Evolutionary conservation across 2,797 vertebrate genomes (phyloP).

Genomic region (Hypotaenidia philippensis): DNA sequence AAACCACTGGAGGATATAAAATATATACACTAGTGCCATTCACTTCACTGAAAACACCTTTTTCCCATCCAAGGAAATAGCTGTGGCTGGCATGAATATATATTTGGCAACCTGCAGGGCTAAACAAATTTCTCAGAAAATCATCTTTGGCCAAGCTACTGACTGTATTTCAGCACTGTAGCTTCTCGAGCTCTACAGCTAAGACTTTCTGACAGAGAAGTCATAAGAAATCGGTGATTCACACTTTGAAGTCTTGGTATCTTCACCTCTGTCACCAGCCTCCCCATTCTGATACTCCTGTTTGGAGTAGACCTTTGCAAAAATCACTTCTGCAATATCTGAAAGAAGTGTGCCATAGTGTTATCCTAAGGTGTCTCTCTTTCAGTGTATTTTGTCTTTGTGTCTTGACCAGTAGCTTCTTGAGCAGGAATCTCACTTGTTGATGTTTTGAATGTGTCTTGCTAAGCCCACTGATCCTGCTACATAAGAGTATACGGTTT

Average conservation of each 20-base stretch:
- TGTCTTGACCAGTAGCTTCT: background rate
- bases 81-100: constrained; percentile 65
- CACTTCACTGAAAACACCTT: constrained; percentile 59
- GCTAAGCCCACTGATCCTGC: background rate
- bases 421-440: background rate
- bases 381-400: background rate
- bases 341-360: background rate
- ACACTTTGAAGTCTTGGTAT: background rate
- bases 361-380: background rate
- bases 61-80: constrained; percentile 68
- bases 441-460: background rate
- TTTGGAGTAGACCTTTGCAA: background rate
- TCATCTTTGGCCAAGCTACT: constrained; percentile 37
- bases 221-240: constrained; percentile 4
- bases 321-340: background rate
- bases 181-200: constrained; percentile 18
- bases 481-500: background rate
- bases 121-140: constrained; percentile 58
- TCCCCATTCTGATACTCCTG: background rate
- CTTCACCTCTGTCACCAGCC: background rate
- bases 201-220: constrained; percentile 15
- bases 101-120: constrained; percentile 59
- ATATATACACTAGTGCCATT: constrained; percentile 52
- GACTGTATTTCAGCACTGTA: constrained; percentile 25
- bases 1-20: constrained; percentile 60